phyloP scores from a whole-genome alignment of 1,140 invertebrate genomes.

The Sitobion miscanthi region DNA sequence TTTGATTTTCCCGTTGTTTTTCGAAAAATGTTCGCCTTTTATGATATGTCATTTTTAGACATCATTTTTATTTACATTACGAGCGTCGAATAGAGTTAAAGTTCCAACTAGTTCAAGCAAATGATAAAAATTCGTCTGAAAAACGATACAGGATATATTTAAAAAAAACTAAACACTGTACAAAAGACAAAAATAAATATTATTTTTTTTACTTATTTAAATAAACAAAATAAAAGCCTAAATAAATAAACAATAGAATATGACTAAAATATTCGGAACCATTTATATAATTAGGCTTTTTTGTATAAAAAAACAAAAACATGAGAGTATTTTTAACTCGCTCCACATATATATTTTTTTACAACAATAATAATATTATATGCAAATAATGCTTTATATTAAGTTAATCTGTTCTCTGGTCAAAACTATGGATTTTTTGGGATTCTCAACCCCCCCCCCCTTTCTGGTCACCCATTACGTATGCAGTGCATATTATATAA shows the following conservation, averaged over 20 bases:
- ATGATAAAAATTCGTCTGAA: background rate
- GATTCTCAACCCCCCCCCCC: background rate
- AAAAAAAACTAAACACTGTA: background rate
- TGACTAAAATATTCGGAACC: background rate
- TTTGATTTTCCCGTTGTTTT: too few species aligned
- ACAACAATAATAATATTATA: background rate
- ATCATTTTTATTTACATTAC: too few species aligned
- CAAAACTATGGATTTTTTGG: background rate
- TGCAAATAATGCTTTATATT: background rate
- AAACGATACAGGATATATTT: background rate
- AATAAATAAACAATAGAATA: constrained; percentile 12
- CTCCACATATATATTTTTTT: background rate
- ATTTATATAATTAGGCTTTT: background rate
- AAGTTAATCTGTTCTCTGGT: background rate
- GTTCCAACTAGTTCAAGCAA: background rate
- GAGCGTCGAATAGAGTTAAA: background rate
- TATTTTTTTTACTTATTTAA: background rate
- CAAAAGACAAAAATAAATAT: background rate
- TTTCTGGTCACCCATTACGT: background rate
- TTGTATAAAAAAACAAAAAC: background rate
- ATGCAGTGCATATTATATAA: background rate
- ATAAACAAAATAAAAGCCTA: background rate
- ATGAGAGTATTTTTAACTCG: background rate
- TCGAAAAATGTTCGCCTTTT: too few species aligned
- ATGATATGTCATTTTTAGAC: too few species aligned